A percentile compares a stretch with the other conserved stretches of the same genome.
Conservation (phyloP, 2,797 vertebrate species). For the Halcyon badia region DNA sequence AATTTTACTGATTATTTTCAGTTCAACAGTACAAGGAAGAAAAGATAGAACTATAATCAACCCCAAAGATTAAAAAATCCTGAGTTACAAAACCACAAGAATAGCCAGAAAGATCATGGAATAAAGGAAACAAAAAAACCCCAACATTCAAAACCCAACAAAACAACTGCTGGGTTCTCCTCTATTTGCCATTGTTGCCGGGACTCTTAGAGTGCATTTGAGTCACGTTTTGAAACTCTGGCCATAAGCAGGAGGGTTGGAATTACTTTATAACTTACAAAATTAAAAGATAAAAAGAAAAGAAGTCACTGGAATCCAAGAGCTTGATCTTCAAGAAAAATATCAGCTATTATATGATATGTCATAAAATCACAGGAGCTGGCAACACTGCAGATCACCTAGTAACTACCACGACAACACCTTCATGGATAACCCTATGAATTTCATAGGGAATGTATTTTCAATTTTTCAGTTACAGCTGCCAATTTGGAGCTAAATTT, state of each 20-base stretch:
- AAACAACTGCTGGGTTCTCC: not conserved
- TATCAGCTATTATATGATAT: not conserved
- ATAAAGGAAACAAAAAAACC: not conserved
- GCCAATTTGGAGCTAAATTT: not conserved
- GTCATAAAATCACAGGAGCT: not conserved
- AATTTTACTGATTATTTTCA: not conserved
- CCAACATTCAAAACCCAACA: not conserved
- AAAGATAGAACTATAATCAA: not conserved
- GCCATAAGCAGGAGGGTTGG: not conserved
- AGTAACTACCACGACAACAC: not conserved
- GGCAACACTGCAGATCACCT: not conserved
- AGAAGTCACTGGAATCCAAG: not conserved
- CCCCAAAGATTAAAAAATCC: not conserved
- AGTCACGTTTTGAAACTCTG: not conserved
- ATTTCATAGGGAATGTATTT: not conserved
- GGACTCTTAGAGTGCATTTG: not conserved
- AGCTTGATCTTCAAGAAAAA: not conserved
- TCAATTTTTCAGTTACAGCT: not conserved
- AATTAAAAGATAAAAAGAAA: not conserved
- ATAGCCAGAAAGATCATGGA: not conserved
- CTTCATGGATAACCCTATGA: not conserved
- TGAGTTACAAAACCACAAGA: not conserved
- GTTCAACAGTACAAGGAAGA: not conserved
- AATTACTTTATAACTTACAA: not conserved
- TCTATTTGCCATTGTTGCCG: not conserved